Base-by-base conservation (phyloP, 2,797 vertebrate genomes). In the Telmatherina bonti region DNA sequence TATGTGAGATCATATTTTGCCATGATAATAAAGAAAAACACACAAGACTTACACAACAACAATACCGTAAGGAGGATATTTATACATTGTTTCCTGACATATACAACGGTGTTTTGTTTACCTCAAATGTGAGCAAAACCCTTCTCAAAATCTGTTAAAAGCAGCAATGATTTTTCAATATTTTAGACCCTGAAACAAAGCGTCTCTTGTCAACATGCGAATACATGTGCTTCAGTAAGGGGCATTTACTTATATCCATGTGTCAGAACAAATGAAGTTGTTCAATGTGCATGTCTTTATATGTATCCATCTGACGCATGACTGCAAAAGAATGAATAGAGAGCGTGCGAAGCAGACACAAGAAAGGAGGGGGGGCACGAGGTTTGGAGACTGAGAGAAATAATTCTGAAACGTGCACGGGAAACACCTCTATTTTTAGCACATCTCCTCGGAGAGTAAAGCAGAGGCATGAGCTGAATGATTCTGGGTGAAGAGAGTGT, bases 401-500 rank as follows among this genome's bases (percentile, higher is more conserved):
- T 87, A 72, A 88, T 84, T 89, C 81, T 71, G 83, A 53, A 89
- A 79, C 85, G 76, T 90, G 90, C 79, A 85, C 27, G 81, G 91
- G 92, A 91, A 93, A 92, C 88, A 93, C 91, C 90, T 90, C 87
- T 92, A 91, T 93, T 92, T 92, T 83, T 92, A 93, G 89, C 82
- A 22, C 76, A 76, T 80, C 73, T 88, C 87, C 88, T 81, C 74
- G 10, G 85, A 84, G 86, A 90, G 85, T 60, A 49, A 64, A 67
- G 56, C 71, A 70, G 77, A 64, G 55, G 85, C 82, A 88, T 79
- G 85, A 89, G 82, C 84, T 90, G 90, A 91, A 89, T 86, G 88
- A 89, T 81, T 85, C 67, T 30, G 60, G 74, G 53, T 12, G 35
- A 41, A 43, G 72, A 26, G 86, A 65, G 78, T 74, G 74, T 60